Conservation (phyloP, 2,888 invertebrate species). For the Petrolisthes cinctipes region DNA sequence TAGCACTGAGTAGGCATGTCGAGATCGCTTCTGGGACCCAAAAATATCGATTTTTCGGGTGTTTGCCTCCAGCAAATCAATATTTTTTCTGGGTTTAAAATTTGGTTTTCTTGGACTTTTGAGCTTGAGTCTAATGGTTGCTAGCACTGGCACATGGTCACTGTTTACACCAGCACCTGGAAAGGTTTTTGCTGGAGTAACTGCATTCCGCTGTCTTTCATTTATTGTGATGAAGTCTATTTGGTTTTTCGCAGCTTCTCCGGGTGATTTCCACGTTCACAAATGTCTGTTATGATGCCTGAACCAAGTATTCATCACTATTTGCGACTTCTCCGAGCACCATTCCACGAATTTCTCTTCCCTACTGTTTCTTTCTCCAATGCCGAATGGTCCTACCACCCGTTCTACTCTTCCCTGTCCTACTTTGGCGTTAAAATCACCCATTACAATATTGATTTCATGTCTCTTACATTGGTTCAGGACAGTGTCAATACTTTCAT, state of each 20-base stretch:
- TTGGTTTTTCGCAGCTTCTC: not conserved
- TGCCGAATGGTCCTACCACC: not conserved
- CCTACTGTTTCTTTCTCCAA: not conserved
- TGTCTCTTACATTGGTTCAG: not conserved
- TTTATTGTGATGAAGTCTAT: not conserved
- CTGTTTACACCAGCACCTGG: not conserved
- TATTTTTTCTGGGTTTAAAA: too few species aligned
- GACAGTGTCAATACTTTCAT: too few species aligned
- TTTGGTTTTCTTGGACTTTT: too few species aligned
- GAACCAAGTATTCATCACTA: conserved; percentile 5
- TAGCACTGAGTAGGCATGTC: too few species aligned
- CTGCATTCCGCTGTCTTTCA: not conserved
- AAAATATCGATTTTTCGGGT: too few species aligned
- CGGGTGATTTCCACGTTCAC: not conserved
- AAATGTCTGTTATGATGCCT: not conserved
- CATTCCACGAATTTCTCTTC: not conserved
- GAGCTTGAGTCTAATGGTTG: not conserved
- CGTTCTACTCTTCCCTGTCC: not conserved
- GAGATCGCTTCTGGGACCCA: too few species aligned
- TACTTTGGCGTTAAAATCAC: conserved; percentile 1
- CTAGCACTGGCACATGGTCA: not conserved
- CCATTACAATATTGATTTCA: not conserved
- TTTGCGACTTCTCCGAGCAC: not conserved
- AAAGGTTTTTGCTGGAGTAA: not conserved
- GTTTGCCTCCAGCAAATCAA: too few species aligned